Evolutionary conservation across 2,797 vertebrate genomes (phyloP).

Genomic region (Pelochelys cantorii): DNA sequence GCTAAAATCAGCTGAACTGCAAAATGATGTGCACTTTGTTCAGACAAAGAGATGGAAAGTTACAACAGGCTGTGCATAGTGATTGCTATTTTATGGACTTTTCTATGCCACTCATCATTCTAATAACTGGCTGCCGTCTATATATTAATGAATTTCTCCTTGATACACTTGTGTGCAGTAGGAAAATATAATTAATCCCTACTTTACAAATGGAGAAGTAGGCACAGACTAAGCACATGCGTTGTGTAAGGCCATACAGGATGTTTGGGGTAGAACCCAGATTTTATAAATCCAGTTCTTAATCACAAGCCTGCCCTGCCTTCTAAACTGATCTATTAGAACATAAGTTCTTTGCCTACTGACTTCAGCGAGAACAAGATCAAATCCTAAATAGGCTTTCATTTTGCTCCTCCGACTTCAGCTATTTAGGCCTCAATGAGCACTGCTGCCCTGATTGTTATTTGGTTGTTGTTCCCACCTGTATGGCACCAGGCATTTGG

Average conservation of each 20-base stretch:
- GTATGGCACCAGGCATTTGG: neutral
- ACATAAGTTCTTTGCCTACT: neutral
- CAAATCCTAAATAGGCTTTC: neutral
- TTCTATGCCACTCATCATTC: constrained; percentile 10
- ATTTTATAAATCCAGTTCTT: neutral
- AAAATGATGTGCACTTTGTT: constrained; percentile 24
- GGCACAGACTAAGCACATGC: neutral
- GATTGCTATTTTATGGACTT: neutral
- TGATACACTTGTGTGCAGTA: neutral
- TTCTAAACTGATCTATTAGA: neutral
- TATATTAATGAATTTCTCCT: constrained; percentile 26
- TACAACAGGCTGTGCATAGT: neutral
- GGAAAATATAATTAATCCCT: neutral
- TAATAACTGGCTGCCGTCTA: constrained; percentile 29
- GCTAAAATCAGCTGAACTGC: constrained; percentile 43
- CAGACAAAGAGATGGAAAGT: constrained; percentile 28
- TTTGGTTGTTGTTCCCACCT: neutral
- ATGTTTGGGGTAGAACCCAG: neutral
- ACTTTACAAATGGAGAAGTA: neutral
- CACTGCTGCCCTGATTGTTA: neutral
- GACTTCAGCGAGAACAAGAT: neutral
- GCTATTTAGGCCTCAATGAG: neutral
- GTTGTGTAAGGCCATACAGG: neutral
- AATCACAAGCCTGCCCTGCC: neutral
- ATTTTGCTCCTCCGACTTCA: neutral